Conservation (phyloP, 2,797 vertebrate genomes). For the Helostoma temminkii region DNA sequence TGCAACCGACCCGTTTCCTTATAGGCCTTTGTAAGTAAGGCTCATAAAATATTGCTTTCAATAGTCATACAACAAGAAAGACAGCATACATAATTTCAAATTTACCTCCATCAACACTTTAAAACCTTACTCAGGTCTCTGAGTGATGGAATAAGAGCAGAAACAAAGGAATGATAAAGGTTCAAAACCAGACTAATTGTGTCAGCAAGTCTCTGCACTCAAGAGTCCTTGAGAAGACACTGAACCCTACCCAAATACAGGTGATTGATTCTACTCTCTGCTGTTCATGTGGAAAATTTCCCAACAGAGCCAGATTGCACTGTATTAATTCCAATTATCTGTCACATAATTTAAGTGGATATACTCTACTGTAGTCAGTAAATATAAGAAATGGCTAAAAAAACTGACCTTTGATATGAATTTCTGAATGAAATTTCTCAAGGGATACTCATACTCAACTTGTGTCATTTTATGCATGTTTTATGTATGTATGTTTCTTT, state of each 20-base stretch:
- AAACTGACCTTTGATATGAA: neutral
- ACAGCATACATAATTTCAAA: conserved; percentile 20
- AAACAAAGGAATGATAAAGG: neutral
- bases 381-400: neutral
- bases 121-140: neutral
- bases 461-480: no score
- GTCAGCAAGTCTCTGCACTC: neutral
- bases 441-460: no score
- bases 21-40: neutral
- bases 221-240: no score
- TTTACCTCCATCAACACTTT: neutral
- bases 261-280: neutral
- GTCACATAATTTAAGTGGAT: neutral
- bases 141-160: neutral
- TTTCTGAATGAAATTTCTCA: neutral
- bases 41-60: conserved; percentile 27
- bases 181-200: neutral
- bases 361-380: neutral
- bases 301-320: neutral
- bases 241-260: neutral
- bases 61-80: conserved; percentile 27
- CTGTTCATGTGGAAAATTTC: neutral
- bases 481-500: no score
- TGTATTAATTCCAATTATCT: neutral
- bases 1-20: conserved; percentile 19